phyloP scores from a whole-genome alignment of 2,888 invertebrate species.

The Linnaemya tessellans region DNA sequence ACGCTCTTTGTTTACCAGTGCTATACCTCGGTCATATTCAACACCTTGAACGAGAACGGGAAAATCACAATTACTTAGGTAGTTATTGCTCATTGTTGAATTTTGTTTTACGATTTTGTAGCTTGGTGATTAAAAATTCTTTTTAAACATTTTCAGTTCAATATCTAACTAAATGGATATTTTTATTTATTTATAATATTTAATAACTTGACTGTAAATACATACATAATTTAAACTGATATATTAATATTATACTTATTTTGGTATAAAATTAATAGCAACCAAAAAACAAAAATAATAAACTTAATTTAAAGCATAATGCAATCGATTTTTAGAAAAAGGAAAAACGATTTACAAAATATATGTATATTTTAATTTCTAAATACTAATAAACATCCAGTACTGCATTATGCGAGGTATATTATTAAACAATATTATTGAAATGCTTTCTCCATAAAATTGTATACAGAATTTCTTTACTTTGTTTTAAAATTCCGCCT shows the following conservation, averaged over 20 bases:
- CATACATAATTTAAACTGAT: neutral
- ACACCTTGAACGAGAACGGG: too few relatives aligned
- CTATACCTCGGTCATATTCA: too few relatives aligned
- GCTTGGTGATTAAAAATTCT: neutral
- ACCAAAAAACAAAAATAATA: constrained; percentile 4
- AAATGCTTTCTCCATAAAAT: constrained; percentile 46
- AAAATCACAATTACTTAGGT: too few relatives aligned
- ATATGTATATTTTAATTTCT: neutral
- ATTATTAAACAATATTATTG: constrained; percentile 29
- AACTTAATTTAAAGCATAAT: constrained; percentile 46
- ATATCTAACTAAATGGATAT: neutral
- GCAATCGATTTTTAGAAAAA: constrained; percentile 19
- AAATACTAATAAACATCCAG: neutral
- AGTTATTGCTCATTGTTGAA: too few relatives aligned
- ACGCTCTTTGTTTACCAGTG: too few relatives aligned
- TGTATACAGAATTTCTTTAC: constrained; percentile 20
- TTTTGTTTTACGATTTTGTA: neutral
- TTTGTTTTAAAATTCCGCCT: constrained; percentile 76
- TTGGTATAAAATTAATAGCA: constrained; percentile 44
- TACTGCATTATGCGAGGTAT: constrained; percentile 65
- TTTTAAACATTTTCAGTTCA: neutral
- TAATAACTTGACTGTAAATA: neutral
- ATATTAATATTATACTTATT: constrained; percentile 1
- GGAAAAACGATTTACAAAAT: neutral
- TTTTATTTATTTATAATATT: neutral